These are phyloP conservation scores for Macaca fascicularis DNA, from an alignment of 2,113 vertebrate species.

Conservation along the genomic window DNA sequence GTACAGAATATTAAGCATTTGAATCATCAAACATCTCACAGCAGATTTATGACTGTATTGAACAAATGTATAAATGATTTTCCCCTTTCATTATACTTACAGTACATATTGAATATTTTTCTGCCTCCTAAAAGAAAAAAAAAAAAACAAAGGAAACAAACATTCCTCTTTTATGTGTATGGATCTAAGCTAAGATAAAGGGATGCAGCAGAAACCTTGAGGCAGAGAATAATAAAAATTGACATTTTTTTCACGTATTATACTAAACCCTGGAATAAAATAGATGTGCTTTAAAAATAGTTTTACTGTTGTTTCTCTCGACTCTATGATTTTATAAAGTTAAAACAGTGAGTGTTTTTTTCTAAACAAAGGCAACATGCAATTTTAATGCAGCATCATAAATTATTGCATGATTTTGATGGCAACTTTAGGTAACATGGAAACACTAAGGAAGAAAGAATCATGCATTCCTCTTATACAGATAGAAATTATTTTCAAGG, in stretches of 20 bases:
- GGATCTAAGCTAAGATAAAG: background rate
- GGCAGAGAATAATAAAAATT: conserved; percentile 13
- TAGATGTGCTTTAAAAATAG: background rate
- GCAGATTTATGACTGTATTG: background rate
- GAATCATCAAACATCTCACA: conserved; percentile 30
- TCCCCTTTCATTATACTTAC: background rate
- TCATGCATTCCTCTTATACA: background rate
- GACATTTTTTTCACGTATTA: background rate
- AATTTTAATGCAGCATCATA: background rate
- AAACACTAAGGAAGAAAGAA: background rate
- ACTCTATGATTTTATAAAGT: background rate
- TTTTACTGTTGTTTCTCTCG: background rate
- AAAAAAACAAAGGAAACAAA: background rate
- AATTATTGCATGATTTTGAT: background rate
- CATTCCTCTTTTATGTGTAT: background rate
- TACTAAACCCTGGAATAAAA: conserved; percentile 33
- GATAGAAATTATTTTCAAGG: background rate
- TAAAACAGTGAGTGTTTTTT: background rate
- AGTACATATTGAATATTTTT: conserved; percentile 38
- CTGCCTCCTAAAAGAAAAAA: background rate
- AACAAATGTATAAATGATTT: background rate
- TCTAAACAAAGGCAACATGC: background rate
- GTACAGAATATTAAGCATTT: background rate
- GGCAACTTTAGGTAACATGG: background rate
- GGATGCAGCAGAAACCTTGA: background rate